Base-by-base conservation (phyloP, 2,888 invertebrate species). In the Phoenoteleia sp. region DNA sequence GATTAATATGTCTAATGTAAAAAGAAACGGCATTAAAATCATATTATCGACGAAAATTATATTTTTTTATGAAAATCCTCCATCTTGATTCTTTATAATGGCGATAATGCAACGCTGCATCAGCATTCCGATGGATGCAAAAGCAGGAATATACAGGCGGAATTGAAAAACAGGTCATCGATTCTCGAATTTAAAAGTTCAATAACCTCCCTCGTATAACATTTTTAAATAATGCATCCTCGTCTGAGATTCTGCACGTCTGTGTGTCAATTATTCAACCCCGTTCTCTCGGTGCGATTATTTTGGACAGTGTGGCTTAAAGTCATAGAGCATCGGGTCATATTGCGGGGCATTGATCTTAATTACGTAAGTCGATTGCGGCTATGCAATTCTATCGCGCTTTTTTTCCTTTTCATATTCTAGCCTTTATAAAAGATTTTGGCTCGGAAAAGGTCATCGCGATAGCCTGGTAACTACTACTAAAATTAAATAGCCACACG, bases 161-260 rank as follows among this genome's bases (percentile, higher is more conserved):
- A 6, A 39, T 71, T 19, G 27, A 45, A 71, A 77, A 71, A 56
- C 56, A 27, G 67, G 79, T 80, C 79, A 80, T 80, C 79, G 56
- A 80, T 66, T 72, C 58, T 58, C 39, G 36, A 47, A 56, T 58
- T 72, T 56, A 47, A 52, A 21, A 23, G 80, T 80, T 80, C 72
- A 72, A 15, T 39, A 58, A 80, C 80, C 80, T 58, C 45, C 23
- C 25, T 33, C n/a, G 42, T 21, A 29, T 36, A 39, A 9, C 11
- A 27, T 72, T 66, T 72, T 80, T 80, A 80, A 72, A 72, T 80
- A 66, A 80, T 72, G 64, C 66, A 66, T 66, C 33, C 21, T 45
- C 17, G 72, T 72, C 72, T 64, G 54, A 21, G 29, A 21, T 21
- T 54, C 17, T 58, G 42, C n/a, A 13, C 19, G 47, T 49, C 77